A percentile compares a stretch with the other conserved stretches of the same genome.
phyloP scores from a whole-genome alignment of 2,888 invertebrate species.

The Thumatha senex region DNA sequence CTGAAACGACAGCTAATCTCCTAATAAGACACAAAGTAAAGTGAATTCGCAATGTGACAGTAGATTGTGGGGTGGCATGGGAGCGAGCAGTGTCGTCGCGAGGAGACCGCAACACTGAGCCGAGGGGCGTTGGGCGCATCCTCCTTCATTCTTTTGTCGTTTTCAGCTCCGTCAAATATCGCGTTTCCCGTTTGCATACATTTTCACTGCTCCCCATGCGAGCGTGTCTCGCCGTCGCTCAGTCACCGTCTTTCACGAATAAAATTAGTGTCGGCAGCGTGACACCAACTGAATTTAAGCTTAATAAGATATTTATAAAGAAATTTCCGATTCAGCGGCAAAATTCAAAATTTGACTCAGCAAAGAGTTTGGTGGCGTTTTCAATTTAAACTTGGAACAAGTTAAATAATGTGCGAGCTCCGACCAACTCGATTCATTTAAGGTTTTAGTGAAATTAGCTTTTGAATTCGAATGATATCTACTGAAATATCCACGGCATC shows the following conservation, averaged over 20 bases:
- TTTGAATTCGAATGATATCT: conserved; percentile 72
- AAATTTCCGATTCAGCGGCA: conserved; percentile 82
- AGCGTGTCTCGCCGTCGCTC: conserved; percentile 47
- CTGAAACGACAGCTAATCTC: conserved; percentile 64
- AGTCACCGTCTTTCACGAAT: conserved; percentile 78
- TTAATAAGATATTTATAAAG: conserved; percentile 83
- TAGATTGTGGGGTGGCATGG: conserved; percentile 29
- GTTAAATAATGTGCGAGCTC: conserved; percentile 82
- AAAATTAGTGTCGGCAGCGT: conserved; percentile 83
- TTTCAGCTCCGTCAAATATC: conserved; percentile 80
- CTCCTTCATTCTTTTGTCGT: conserved; percentile 80
- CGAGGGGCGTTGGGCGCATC: conserved; percentile 35
- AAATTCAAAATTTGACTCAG: conserved; percentile 81
- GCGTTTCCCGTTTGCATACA: conserved; percentile 80
- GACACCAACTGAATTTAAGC: conserved; percentile 83
- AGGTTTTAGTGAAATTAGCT: conserved; percentile 82
- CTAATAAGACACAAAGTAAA: conserved; percentile 69
- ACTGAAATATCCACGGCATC: conserved; percentile 67
- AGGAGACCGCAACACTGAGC: conserved; percentile 13
- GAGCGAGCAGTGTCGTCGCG: conserved; percentile 40
- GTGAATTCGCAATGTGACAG: conserved; percentile 63
- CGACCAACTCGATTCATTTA: conserved; percentile 81
- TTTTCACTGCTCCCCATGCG: conserved; percentile 63
- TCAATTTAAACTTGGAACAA: conserved; percentile 83
- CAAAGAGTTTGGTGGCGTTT: conserved; percentile 81